Evolutionary conservation across 2,888 invertebrate species (phyloP).

Genomic region (Meta bourneti): DNA sequence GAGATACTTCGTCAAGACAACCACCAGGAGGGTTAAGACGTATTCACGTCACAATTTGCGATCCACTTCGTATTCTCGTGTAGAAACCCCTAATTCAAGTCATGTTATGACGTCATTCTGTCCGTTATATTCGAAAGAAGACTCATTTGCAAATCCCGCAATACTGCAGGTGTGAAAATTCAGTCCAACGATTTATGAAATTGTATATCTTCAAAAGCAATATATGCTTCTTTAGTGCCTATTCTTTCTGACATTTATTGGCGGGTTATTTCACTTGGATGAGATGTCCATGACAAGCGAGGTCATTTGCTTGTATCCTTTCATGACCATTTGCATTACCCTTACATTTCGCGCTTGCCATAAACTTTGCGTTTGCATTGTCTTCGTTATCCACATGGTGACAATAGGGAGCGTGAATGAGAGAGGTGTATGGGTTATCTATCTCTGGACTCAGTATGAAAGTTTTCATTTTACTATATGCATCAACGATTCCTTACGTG

Average conservation of each 20-base stretch:
- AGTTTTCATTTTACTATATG: too few species aligned
- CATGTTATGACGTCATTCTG: too few species aligned
- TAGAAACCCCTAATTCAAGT: too few species aligned
- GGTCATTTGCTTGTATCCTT: constrained; percentile 6
- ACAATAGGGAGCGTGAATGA: constrained; percentile 11
- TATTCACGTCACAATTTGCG: too few species aligned
- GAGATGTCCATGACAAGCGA: constrained; percentile 40
- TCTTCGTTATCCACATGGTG: not conserved
- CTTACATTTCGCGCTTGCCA: constrained; percentile 4
- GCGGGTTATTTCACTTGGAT: constrained; percentile 23
- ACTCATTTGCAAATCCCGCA: too few species aligned
- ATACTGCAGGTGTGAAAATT: constrained; percentile 6
- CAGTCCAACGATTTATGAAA: constrained; percentile 16
- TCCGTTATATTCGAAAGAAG: too few species aligned
- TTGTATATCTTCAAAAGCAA: constrained; percentile 7
- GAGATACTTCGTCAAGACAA: too few species aligned
- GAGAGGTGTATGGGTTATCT: not conserved
- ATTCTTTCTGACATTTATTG: constrained; percentile 33
- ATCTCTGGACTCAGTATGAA: not conserved
- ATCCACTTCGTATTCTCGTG: too few species aligned
- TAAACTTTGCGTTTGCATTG: constrained; percentile 30
- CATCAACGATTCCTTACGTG: too few species aligned
- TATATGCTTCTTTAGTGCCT: not conserved
- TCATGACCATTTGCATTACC: constrained; percentile 15
- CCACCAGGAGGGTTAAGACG: too few species aligned